Evolutionary conservation across 2,113 vertebrate species (phyloP).

Genomic region (Tonatia bakeri): DNA sequence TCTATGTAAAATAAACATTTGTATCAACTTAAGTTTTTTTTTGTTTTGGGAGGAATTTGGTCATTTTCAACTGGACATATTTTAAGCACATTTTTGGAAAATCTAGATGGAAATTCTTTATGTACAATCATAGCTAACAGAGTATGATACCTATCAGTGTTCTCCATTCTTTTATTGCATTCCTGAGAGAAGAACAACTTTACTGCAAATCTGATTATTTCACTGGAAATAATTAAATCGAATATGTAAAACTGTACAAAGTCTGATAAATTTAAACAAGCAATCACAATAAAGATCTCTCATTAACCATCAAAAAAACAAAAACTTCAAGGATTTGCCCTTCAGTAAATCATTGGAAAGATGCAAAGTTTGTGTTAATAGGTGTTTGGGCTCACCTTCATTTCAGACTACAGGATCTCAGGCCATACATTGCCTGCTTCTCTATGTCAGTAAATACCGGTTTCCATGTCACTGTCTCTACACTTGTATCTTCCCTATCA

Average conservation of each 20-base stretch:
- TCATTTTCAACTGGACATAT: background rate
- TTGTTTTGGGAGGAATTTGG: background rate
- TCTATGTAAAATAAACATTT: background rate
- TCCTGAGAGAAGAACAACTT: slow-evolving; percentile 40
- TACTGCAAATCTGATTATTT: slow-evolving; percentile 62
- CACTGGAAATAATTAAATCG: slow-evolving; percentile 69
- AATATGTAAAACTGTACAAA: slow-evolving; percentile 64
- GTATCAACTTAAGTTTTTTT: background rate
- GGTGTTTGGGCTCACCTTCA: background rate
- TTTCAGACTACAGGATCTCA: background rate
- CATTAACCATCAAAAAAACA: background rate
- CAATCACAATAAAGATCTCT: background rate
- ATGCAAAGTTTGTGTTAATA: background rate
- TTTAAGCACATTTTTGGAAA: slow-evolving; percentile 46
- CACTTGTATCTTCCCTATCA: too few relatives aligned
- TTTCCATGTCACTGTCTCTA: background rate
- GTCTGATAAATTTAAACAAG: background rate
- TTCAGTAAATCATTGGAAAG: background rate
- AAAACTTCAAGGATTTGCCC: background rate
- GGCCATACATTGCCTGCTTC: too few relatives aligned
- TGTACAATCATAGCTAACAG: background rate
- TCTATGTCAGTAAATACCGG: background rate
- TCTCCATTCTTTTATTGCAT: slow-evolving; percentile 47
- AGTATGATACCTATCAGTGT: slow-evolving; percentile 15
- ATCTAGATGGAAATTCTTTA: background rate